Percentiles rank a stretch among this genome's conserved stretches.
These are phyloP conservation scores for Stictocephala bisonia DNA, from an alignment of 2,888 invertebrate species.

Conservation along the genomic window DNA sequence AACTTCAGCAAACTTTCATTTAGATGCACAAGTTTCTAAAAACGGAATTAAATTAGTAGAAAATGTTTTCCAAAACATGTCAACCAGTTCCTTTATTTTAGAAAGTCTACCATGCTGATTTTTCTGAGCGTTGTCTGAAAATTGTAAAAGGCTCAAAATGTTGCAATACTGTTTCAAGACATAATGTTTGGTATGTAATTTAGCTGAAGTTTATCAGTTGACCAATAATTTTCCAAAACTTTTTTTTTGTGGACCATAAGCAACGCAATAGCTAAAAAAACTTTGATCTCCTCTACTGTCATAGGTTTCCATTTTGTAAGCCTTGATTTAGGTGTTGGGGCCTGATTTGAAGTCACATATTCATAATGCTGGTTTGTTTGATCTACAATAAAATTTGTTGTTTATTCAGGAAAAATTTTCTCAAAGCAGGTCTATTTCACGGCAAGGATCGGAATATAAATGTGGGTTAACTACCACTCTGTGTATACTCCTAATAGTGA, in stretches of 20 bases:
- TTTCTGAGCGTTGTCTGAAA: conserved; percentile 25
- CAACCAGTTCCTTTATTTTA: conserved; percentile 17
- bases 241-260: conserved; percentile 21
- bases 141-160: conserved; percentile 33
- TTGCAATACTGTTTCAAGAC: too few species aligned
- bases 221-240: conserved; percentile 21
- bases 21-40: conserved; percentile 52
- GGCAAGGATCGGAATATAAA: neutral
- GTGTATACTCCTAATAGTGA: too few species aligned
- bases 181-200: conserved; percentile 24
- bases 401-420: conserved; percentile 1
- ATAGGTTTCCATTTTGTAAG: conserved; percentile 3
- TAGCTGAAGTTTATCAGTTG: conserved; percentile 28
- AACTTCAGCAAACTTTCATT: conserved; percentile 57
- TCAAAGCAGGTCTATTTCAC: conserved; percentile 15
- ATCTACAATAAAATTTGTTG: neutral
- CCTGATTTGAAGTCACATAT: neutral
- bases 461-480: too few species aligned
- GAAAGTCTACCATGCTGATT: conserved; percentile 33
- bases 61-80: conserved; percentile 22
- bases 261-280: conserved; percentile 5
- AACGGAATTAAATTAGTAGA: conserved; percentile 44
- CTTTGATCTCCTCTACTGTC: neutral
- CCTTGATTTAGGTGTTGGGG: neutral
- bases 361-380: neutral